Evolutionary conservation across 2,888 invertebrate genomes (phyloP).

Genomic region (Spisula subtruncata): DNA sequence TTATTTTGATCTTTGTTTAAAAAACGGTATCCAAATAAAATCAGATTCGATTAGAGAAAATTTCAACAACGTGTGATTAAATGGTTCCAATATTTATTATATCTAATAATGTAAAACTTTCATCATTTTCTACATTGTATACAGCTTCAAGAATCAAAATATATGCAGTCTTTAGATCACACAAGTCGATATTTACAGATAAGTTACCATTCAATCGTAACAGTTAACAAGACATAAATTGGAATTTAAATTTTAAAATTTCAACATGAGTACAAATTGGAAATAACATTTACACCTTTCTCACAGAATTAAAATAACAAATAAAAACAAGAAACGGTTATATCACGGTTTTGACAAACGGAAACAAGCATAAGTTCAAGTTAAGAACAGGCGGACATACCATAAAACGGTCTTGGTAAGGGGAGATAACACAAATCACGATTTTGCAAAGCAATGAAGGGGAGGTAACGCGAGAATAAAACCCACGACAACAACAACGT

Average conservation of each 20-base stretch:
- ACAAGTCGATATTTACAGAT: slow-evolving; percentile 2
- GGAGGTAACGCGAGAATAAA: background rate
- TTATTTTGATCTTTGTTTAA: background rate
- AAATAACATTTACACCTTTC: background rate
- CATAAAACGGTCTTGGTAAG: slow-evolving; percentile 10
- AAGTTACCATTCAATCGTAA: background rate
- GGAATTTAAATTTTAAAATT: slow-evolving; percentile 3
- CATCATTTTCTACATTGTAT: background rate
- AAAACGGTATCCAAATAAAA: background rate
- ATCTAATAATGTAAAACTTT: background rate
- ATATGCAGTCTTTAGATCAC: background rate
- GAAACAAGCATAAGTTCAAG: slow-evolving; percentile 7
- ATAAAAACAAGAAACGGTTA: background rate
- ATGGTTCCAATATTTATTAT: background rate
- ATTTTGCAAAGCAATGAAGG: background rate
- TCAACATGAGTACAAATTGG: slow-evolving; percentile 21
- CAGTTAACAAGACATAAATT: slow-evolving; percentile 13
- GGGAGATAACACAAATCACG: slow-evolving; percentile 3
- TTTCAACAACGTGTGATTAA: background rate
- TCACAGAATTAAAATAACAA: slow-evolving; percentile 1
- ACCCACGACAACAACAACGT: background rate
- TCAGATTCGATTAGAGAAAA: background rate
- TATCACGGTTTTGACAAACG: slow-evolving; percentile 34
- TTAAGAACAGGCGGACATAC: background rate
- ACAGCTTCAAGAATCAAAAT: background rate